Evolutionary conservation across 2,888 invertebrate genomes (phyloP).

Genomic region (Nomada ruficornis): DNA sequence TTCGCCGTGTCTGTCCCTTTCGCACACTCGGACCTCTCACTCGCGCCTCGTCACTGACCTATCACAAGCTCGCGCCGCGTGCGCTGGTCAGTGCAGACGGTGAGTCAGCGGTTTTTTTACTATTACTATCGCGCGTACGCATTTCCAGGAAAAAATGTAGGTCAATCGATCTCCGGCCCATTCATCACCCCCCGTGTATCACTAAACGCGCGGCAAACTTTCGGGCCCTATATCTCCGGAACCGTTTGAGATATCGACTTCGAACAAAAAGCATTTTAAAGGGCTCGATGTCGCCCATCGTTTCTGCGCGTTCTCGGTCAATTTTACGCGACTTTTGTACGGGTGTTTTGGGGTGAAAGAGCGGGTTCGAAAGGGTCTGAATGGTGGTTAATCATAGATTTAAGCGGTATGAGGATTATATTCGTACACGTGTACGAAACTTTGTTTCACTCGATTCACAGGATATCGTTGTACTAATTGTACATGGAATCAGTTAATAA

Average conservation of each 20-base stretch:
- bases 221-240: constrained; percentile 15
- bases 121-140: constrained; percentile 36
- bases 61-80: constrained; percentile 18
- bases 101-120: constrained; percentile 29
- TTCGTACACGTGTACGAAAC: too few relatives aligned
- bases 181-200: constrained; percentile 1
- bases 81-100: constrained; percentile 18
- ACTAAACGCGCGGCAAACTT: neutral
- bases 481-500: too few relatives aligned
- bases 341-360: neutral
- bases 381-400: too few relatives aligned
- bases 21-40: constrained; percentile 15
- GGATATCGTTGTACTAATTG: too few relatives aligned
- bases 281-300: neutral
- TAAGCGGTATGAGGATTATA: too few relatives aligned
- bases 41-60: constrained; percentile 25
- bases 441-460: too few relatives aligned
- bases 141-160: constrained; percentile 33
- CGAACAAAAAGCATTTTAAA: neutral
- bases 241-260: constrained; percentile 1
- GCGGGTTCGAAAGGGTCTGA: too few relatives aligned
- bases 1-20: neutral
- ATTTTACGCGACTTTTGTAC: neutral
- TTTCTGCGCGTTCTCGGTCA: accelerated
- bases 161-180: constrained; percentile 19